Percentiles rank a stretch among this genome's conserved stretches.
phyloP scores from a whole-genome alignment of 2,113 vertebrate genomes.

The Microtus richardsoni region DNA sequence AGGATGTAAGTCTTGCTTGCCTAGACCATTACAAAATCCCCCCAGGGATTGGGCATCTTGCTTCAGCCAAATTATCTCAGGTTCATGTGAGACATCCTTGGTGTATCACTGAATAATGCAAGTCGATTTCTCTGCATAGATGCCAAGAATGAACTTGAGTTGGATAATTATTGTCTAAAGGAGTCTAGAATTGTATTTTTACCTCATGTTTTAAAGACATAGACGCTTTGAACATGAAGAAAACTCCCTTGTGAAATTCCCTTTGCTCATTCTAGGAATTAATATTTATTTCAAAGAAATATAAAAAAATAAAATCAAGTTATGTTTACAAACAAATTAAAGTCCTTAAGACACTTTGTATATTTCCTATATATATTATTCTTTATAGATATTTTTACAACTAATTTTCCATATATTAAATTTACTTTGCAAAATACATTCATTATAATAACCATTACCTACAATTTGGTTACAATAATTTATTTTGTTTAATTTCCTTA shows the following conservation, averaged over 20 bases:
- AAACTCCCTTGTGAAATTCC: not conserved
- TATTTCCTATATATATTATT: not conserved
- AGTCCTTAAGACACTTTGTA: not conserved
- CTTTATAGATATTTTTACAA: not conserved
- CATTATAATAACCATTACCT: not conserved
- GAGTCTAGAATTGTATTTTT: not conserved
- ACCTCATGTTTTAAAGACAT: not conserved
- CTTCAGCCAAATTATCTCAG: constrained; percentile 44
- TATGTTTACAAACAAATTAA: not conserved
- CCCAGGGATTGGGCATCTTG: constrained; percentile 4
- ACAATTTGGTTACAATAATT: not conserved
- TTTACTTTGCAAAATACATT: not conserved
- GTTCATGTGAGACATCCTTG: not conserved
- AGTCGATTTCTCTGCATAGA: not conserved
- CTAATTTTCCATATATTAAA: not conserved
- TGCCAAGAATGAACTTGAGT: not conserved
- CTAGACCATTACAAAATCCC: constrained; percentile 60
- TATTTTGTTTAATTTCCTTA: not conserved
- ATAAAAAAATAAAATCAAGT: not conserved
- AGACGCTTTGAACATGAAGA: not conserved
- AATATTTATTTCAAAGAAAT: not conserved
- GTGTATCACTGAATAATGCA: constrained; percentile 17
- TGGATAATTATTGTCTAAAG: not conserved
- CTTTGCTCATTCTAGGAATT: not conserved
- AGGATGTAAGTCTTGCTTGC: constrained; percentile 52